These are phyloP conservation scores for Phaethon lepturus DNA, from an alignment of 2,113 vertebrate genomes.

Conservation along the genomic window DNA sequence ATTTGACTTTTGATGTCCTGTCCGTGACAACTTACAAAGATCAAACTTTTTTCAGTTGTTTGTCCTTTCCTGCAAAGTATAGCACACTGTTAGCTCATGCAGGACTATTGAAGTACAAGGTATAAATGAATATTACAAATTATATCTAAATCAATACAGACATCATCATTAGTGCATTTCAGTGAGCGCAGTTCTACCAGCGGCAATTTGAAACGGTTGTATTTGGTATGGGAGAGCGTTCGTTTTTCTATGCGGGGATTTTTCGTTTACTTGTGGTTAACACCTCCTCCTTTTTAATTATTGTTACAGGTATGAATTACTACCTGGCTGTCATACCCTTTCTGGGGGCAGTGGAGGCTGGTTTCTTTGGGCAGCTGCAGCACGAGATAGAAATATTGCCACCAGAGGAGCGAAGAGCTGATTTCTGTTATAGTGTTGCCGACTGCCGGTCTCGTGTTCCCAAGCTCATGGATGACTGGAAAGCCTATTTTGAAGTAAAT, in stretches of 20 bases:
- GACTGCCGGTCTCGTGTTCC: conserved; percentile 55
- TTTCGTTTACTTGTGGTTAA: neutral
- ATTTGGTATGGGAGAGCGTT: neutral
- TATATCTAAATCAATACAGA: neutral
- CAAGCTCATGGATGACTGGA: conserved; percentile 72
- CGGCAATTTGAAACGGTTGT: neutral
- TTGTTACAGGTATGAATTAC: conserved; percentile 77
- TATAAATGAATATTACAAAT: neutral
- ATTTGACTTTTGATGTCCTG: neutral
- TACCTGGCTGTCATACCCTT: conserved; percentile 75
- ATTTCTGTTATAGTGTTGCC: conserved; percentile 69
- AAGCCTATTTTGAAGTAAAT: conserved; percentile 75
- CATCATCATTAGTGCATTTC: neutral
- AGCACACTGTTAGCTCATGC: neutral
- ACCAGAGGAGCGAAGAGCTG: conserved; percentile 25
- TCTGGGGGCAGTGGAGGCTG: conserved; percentile 76
- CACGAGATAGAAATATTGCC: conserved; percentile 63
- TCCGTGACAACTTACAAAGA: neutral
- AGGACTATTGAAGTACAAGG: neutral
- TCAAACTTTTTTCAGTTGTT: neutral
- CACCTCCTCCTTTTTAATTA: neutral
- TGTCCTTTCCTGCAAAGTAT: neutral
- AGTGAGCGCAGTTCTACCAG: neutral
- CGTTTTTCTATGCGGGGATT: neutral
- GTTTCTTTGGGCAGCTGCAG: conserved; percentile 60